A percentile compares a stretch with the other conserved stretches of the same genome.
phyloP scores from a whole-genome alignment of 2,888 invertebrate genomes.

The Thysanoteuthis rhombus region DNA sequence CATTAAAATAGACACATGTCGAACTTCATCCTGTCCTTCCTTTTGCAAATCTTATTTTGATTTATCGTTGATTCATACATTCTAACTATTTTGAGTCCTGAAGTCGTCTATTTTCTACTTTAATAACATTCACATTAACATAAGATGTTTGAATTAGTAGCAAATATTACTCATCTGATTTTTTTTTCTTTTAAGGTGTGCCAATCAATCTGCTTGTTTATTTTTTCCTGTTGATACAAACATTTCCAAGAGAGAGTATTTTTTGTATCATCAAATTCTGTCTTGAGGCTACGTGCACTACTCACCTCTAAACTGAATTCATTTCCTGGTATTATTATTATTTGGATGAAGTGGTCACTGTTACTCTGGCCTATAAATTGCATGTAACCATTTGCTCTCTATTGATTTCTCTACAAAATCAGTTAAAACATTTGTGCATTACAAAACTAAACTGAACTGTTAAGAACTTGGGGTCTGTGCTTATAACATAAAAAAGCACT shows the following conservation, averaged over 20 bases:
- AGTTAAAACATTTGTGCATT: neutral
- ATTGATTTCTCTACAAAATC: neutral
- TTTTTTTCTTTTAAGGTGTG: neutral
- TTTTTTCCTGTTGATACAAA: neutral
- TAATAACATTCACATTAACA: neutral
- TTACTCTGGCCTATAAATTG: constrained; percentile 12
- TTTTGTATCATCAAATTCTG: neutral
- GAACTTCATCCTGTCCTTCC: neutral
- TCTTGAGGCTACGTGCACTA: neutral
- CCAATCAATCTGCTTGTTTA: neutral
- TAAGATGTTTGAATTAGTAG: neutral
- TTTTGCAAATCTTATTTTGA: neutral
- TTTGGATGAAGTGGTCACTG: neutral
- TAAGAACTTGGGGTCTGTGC: neutral
- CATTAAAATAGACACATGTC: neutral
- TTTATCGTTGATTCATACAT: neutral
- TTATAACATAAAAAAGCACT: neutral
- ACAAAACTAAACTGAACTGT: neutral
- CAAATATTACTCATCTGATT: neutral
- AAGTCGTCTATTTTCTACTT: neutral
- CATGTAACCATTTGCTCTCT: neutral
- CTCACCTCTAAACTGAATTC: neutral
- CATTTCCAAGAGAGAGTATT: neutral
- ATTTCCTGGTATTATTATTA: neutral
- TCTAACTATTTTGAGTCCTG: neutral